A percentile compares a stretch with the other conserved stretches of the same genome.
Conservation (phyloP, 2,113 vertebrate genomes). For the Pomatostomus ruficeps region DNA sequence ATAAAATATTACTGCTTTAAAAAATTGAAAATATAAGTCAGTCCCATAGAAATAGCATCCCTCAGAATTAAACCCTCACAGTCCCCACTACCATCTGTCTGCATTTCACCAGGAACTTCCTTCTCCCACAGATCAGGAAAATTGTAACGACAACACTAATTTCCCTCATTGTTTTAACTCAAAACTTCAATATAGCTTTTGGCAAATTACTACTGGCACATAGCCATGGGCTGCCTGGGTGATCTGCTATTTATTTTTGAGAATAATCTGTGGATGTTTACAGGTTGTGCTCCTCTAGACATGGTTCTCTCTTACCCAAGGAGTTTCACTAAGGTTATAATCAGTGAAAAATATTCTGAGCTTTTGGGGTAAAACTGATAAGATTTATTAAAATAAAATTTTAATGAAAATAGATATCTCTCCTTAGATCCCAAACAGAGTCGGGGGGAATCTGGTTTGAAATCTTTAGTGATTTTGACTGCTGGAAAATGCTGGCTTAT, state of each 20-base stretch:
- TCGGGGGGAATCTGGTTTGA: rapidly evolving
- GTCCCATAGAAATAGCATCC: neutral
- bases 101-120: neutral
- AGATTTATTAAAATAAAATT: neutral
- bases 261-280: neutral
- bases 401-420: neutral
- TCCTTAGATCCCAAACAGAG: neutral
- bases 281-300: neutral
- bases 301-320: neutral
- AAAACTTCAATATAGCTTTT: neutral
- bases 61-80: neutral
- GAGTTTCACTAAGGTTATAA: neutral
- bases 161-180: neutral
- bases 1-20: neutral
- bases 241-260: neutral
- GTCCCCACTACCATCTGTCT: neutral
- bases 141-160: neutral
- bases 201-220: neutral
- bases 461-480: neutral
- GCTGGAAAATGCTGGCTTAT: neutral
- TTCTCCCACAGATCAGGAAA: neutral
- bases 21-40: neutral
- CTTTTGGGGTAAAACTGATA: neutral
- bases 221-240: neutral
- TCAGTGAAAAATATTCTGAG: neutral